phyloP scores from a whole-genome alignment of 2,113 vertebrate species.

The Agelaius phoeniceus region DNA sequence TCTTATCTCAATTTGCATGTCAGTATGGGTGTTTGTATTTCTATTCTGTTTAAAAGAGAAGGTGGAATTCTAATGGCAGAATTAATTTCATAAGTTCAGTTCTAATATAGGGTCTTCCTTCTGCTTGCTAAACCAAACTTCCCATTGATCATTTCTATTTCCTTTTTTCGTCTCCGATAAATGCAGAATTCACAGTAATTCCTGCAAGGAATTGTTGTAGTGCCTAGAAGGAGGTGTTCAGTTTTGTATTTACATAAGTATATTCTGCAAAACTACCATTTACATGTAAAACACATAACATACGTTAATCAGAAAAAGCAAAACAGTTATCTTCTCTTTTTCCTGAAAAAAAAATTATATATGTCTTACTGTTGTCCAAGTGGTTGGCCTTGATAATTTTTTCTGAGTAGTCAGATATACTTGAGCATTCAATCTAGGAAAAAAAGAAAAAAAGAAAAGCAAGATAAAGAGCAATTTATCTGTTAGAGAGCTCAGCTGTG shows the following conservation, averaged over 20 bases:
- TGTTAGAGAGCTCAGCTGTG: neutral
- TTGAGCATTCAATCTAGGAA: conserved; percentile 95
- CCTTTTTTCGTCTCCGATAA: neutral
- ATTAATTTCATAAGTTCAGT: neutral
- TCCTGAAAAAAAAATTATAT: neutral
- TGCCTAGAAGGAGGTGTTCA: neutral
- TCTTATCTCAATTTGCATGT: neutral
- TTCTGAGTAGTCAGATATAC: conserved; percentile 97
- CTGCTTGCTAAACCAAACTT: neutral
- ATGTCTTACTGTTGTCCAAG: conserved; percentile 90
- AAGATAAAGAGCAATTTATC: neutral
- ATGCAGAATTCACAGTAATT: neutral
- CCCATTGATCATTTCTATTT: neutral
- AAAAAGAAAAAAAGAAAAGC: neutral
- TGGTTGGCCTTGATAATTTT: conserved; percentile 99
- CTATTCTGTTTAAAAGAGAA: neutral
- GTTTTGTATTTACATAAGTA: neutral
- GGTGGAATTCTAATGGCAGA: neutral
- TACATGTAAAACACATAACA: neutral
- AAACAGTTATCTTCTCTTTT: neutral
- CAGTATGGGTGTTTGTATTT: neutral
- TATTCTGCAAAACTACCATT: neutral
- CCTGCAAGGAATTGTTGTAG: neutral
- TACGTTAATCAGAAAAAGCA: neutral
- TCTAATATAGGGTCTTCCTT: neutral